These are phyloP conservation scores for Malurus cyaneus DNA, from an alignment of 2,113 vertebrate genomes.

Conservation along the genomic window DNA sequence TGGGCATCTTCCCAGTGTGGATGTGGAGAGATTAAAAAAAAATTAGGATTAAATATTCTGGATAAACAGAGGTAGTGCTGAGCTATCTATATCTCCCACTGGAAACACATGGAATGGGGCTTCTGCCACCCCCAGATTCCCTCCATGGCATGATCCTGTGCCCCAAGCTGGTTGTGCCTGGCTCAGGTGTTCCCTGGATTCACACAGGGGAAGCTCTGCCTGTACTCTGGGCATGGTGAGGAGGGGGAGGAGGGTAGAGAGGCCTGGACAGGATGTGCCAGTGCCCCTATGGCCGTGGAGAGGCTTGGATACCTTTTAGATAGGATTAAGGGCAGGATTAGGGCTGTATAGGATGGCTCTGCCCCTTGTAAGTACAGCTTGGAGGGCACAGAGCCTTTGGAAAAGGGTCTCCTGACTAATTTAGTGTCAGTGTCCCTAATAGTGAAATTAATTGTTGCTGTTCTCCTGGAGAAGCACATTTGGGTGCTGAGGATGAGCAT, in stretches of 20 bases:
- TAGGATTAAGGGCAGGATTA: neutral
- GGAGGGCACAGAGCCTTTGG: neutral
- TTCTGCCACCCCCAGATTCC: neutral
- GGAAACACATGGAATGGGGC: rapidly evolving
- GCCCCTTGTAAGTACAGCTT: neutral
- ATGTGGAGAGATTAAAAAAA: constrained; percentile 47
- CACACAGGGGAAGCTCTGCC: neutral
- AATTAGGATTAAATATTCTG: constrained; percentile 26
- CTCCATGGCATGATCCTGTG: rapidly evolving
- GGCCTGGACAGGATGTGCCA: neutral
- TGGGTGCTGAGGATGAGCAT: neutral
- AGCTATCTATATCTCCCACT: neutral
- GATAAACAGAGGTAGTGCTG: constrained; percentile 66
- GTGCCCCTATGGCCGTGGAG: rapidly evolving
- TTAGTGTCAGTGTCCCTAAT: neutral
- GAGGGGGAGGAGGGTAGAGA: neutral
- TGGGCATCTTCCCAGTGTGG: constrained; percentile 61
- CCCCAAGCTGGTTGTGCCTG: neutral
- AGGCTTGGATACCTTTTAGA: neutral
- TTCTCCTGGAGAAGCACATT: neutral
- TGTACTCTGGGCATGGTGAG: neutral
- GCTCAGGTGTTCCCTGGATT: neutral
- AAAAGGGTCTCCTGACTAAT: neutral
- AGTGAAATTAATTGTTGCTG: neutral
- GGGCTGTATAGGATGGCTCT: neutral